These are phyloP conservation scores for Alligator sinensis DNA, from an alignment of 2,113 vertebrate genomes.

Conservation along the genomic window DNA sequence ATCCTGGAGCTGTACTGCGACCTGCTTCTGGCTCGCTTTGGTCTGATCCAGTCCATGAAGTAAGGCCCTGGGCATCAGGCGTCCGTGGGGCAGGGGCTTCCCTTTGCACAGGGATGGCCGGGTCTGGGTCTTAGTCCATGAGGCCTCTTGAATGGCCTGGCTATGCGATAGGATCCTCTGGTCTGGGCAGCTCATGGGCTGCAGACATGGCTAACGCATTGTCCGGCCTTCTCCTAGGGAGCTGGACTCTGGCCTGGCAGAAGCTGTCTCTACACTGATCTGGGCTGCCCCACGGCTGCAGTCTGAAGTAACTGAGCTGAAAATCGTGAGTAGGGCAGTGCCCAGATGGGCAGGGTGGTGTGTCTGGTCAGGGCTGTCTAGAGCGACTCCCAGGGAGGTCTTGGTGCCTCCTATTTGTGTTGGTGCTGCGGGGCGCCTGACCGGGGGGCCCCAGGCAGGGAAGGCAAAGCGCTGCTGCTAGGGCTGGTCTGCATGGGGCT, in stretches of 20 bases:
- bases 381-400: background rate
- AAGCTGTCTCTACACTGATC: slow-evolving; percentile 95
- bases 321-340: slow-evolving; percentile 86
- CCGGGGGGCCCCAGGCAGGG: fast-evolving
- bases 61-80: slow-evolving; percentile 73
- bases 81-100: background rate
- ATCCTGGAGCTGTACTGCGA: slow-evolving; percentile 98
- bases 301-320: slow-evolving; percentile 92
- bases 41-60: slow-evolving; percentile 99
- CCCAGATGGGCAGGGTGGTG: fast-evolving
- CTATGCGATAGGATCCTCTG: background rate
- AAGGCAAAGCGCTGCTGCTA: fast-evolving
- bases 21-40: slow-evolving; percentile 92
- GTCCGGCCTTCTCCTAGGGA: slow-evolving; percentile 81
- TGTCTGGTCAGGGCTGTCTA: background rate
- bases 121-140: background rate
- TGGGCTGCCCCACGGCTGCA: slow-evolving; percentile 97
- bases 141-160: background rate
- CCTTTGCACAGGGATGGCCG: background rate
- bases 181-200: background rate
- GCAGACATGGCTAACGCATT: background rate
- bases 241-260: slow-evolving; percentile 93
- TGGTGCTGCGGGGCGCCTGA: background rate
- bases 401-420: too few species aligned
- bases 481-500: background rate